Conservation (phyloP, 2,797 vertebrate genomes). For the Leucoraja ocellata region DNA sequence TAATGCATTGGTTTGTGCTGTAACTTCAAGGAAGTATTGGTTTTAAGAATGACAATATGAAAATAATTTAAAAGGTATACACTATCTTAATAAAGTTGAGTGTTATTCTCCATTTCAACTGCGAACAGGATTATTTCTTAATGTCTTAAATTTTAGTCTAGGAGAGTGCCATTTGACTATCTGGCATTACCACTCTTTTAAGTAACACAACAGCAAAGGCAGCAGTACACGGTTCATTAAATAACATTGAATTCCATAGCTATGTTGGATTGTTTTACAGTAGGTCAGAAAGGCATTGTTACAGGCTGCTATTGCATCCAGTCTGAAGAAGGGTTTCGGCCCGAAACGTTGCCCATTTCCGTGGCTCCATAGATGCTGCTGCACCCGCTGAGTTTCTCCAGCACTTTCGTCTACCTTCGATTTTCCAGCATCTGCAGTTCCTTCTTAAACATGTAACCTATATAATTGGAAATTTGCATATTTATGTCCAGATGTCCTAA, state of each 20-base stretch:
- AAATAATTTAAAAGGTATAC: background rate
- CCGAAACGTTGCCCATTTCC: no score
- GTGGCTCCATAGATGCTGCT: no score
- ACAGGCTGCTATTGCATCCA: background rate
- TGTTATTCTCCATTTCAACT: background rate
- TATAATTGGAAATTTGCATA: background rate
- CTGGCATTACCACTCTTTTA: background rate
- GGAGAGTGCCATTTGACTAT: background rate
- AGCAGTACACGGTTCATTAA: background rate
- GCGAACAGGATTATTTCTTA: background rate
- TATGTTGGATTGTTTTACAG: background rate
- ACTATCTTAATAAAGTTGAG: background rate
- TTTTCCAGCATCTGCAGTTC: no score
- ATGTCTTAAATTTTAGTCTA: background rate
- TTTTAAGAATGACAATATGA: background rate
- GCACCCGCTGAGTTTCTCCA: no score
- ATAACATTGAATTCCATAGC: background rate
- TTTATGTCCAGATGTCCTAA: background rate
- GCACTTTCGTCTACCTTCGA: no score
- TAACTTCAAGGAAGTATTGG: background rate
- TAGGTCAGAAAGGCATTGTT: background rate
- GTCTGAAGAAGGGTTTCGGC: background rate
- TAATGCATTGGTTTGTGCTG: background rate
- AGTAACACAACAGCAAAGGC: background rate
- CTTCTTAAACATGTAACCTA: background rate